phyloP scores from a whole-genome alignment of 1,140 invertebrate species.

The Hermatobates lingyangjiaoensis region DNA sequence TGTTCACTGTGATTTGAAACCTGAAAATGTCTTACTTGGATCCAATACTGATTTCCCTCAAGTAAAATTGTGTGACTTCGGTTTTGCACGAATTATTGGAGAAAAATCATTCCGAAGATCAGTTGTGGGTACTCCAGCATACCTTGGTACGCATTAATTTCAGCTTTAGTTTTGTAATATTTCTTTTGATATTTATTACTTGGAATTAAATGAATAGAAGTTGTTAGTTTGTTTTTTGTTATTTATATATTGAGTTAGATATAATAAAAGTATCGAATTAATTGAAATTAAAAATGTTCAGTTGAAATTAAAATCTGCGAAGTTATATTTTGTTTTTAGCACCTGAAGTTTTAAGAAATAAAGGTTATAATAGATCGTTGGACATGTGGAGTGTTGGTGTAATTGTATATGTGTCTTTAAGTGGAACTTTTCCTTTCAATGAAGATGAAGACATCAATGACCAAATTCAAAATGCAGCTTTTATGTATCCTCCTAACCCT shows the following conservation, averaged over 20 bases:
- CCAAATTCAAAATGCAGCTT: conserved; percentile 98
- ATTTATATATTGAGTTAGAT: not conserved
- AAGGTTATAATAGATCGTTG: conserved; percentile 93
- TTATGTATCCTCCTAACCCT: conserved; percentile 97
- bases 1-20: conserved; percentile 96
- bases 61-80: conserved; percentile 97
- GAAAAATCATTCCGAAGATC: conserved; percentile 94
- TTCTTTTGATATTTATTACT: not conserved
- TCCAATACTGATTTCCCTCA: conserved; percentile 88
- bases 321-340: conserved; percentile 34
- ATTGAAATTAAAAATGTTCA: not conserved
- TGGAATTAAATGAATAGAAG: not conserved
- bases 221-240: not conserved
- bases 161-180: conserved; percentile 3
- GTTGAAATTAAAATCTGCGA: not conserved
- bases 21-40: conserved; percentile 91
- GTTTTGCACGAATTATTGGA: conserved; percentile 94
- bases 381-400: conserved; percentile 99
- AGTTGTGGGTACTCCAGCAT: conserved; percentile 96
- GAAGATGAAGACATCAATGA: conserved; percentile 99
- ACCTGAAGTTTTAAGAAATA: conserved; percentile 94
- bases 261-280: not conserved
- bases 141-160: conserved; percentile 46
- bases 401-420: conserved; percentile 90
- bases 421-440: conserved; percentile 97